Conservation (phyloP, 1,140 invertebrate species). For the Pseudomyrmex gracilis region DNA sequence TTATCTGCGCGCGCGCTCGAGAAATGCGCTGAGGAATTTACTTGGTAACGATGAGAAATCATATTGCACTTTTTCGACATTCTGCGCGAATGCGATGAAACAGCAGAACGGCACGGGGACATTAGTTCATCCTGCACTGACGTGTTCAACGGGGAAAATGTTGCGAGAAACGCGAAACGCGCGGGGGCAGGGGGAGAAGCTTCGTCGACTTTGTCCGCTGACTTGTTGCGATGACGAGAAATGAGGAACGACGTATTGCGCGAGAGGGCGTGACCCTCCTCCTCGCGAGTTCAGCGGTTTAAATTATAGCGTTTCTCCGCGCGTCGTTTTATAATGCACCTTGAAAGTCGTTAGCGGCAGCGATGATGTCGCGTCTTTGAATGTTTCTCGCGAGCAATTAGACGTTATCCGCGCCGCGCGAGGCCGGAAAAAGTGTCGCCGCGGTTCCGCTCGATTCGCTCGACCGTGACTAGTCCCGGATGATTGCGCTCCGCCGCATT, state of each 20-base stretch:
- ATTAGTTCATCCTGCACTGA: conserved; percentile 36
- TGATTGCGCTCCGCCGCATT: conserved; percentile 12
- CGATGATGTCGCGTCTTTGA: neutral
- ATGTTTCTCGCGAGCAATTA: conserved; percentile 48
- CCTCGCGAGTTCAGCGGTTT: neutral
- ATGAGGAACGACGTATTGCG: conserved; percentile 22
- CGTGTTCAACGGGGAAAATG: conserved; percentile 23
- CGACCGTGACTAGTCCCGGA: conserved; percentile 25
- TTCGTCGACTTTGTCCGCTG: conserved; percentile 12
- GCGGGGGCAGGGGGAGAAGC: too few species aligned
- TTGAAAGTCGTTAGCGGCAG: conserved; percentile 45
- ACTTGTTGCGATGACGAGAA: conserved; percentile 32
- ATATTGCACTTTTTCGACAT: too few species aligned
- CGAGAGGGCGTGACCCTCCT: conserved; percentile 10
- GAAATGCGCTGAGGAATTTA: too few species aligned
- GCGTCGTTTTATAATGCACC: conserved; percentile 33
- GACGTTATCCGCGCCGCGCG: conserved; percentile 22
- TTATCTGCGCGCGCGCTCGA: too few species aligned
- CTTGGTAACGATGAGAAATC: too few species aligned
- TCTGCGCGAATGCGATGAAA: neutral
- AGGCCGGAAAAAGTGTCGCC: conserved; percentile 36
- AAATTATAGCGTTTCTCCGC: conserved; percentile 20
- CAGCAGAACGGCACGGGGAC: neutral
- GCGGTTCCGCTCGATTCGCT: conserved; percentile 37
- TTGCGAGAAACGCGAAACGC: too few species aligned